Base-by-base conservation (phyloP, 2,888 invertebrate species). In the Netelia melanura region DNA sequence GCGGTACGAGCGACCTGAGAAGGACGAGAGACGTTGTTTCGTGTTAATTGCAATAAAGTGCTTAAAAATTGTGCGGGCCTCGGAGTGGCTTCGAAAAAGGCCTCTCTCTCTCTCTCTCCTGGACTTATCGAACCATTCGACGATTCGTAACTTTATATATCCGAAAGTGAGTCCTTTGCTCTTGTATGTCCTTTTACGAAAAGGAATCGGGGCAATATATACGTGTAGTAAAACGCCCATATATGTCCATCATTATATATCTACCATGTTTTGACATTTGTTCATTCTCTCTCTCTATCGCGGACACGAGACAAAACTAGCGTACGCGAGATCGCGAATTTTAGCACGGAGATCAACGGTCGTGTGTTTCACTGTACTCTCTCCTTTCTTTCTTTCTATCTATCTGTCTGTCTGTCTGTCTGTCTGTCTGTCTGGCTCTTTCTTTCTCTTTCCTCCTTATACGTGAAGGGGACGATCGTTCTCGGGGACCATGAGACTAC, bases 401-500 rank as follows among this genome's bases (percentile, higher is more conserved):
- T 44, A 2, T 54, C 54, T 54, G n/a, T 54, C 54, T 38, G 38
- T 38, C 38, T 38, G 2, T 38, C 38, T 38, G 38, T 62, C 65
- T 67, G 38, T 71, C 43, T 48, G 21, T 71, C 64, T 44, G 14
- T 65, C 23, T 61, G 14, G 2, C 17, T 21, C 44, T 17, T 23
- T 62, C 17, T 64, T 54, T 61, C 54, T 79, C 64, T 48, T 8
- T 64, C 44, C 23, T 14, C 17, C 11, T 44, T 61, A 23, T 75
- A 65, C 62, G 79, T 78, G 74, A 81, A 68, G 48, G 64, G 58
- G 64, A 80, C 56, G 56, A 80, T 72, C 64, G 79, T 48, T 52
- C 70, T 64, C 78, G 77, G 78, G 72, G 76, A 85, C 85, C 85
- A 83, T 85, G 85, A 85, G 82, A 85, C 85, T 72, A 76, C 82